Percentiles rank a stretch among this genome's conserved stretches.
Conservation (phyloP, 2,113 vertebrate genomes). For the Clarias batrachus region DNA sequence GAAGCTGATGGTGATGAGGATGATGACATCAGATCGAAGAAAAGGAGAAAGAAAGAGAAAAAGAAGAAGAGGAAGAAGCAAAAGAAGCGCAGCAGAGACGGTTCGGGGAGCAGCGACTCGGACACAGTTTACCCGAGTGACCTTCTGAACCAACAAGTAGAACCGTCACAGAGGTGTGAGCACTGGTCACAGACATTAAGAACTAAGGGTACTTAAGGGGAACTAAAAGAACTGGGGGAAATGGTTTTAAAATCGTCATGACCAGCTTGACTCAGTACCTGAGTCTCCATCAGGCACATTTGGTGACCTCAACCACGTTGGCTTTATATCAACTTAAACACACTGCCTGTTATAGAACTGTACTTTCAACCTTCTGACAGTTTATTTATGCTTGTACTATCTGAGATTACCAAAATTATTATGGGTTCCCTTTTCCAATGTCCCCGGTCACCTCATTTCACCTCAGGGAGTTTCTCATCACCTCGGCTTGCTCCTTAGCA, state of each 20-base stretch:
- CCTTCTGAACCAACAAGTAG: constrained; percentile 62
- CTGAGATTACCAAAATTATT: too few relatives aligned
- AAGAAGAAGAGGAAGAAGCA: constrained; percentile 80
- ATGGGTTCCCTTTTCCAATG: too few relatives aligned
- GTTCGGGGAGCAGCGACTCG: constrained; percentile 63
- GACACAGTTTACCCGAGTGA: constrained; percentile 72
- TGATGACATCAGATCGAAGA: constrained; percentile 59
- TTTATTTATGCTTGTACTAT: too few relatives aligned
- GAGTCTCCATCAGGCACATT: too few relatives aligned
- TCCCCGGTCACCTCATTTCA: too few relatives aligned
- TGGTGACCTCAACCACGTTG: too few relatives aligned
- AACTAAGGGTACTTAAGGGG: background rate
- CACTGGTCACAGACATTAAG: background rate
- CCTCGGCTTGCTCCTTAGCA: too few relatives aligned
- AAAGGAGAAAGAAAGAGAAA: constrained; percentile 77
- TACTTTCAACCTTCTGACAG: too few relatives aligned
- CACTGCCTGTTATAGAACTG: background rate
- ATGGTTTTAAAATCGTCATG: too few relatives aligned
- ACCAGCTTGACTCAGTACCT: too few relatives aligned
- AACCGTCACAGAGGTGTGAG: constrained; percentile 39
- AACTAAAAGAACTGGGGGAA: background rate
- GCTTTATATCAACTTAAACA: too few relatives aligned
- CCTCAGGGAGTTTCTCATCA: too few relatives aligned
- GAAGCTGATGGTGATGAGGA: constrained; percentile 50
- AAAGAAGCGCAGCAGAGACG: constrained; percentile 67